Base-by-base conservation (phyloP, 2,888 invertebrate genomes). In the Xanthorhoe spadicearia region DNA sequence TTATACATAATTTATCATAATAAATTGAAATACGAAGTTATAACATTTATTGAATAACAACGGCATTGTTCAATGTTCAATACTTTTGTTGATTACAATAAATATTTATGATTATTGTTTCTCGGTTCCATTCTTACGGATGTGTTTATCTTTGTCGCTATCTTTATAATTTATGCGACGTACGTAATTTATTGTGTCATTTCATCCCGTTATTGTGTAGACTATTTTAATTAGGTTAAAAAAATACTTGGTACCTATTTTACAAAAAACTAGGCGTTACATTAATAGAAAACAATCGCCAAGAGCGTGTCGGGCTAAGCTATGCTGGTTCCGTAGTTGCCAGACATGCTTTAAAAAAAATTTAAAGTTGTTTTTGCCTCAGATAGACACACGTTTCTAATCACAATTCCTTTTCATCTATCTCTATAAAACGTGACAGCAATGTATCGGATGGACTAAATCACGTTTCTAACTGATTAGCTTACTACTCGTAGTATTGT, bases 381-480 rank as follows among this genome's bases (percentile, higher is more conserved):
- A n/a, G n/a, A n/a, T n/a, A n/a, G n/a, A n/a, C n/a, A n/a, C n/a
- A n/a, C n/a, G n/a, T n/a, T n/a, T n/a, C n/a, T n/a, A n/a, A n/a
- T n/a, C n/a, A n/a, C n/a, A 23, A 23, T 23, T 23, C 1, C 8
- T 9, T 35, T 38, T 13, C 9, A 1, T 38, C 10, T 38, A 38
- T 13, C 9, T 2, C 13, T 9, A 38, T 38, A 58, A 23, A 71
- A 68, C 66, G 68, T 71, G 68, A 68, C 66, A 61, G 49, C 46
- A 38, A 60, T 38, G 28, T 19, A 62, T 67, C 55, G 58, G 54
- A 55, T 46, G 59, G 59, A 58, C 63, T 69, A 61, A 65, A 69
- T 64, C 69, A 67, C 48, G 65, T 43, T 60, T 60, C 54, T 46
- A 54, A 56, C 19, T 28, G 23, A 46, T 28, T 13, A 38, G 3